Percentiles rank a stretch among this genome's conserved stretches.
Conservation (phyloP, 2,797 vertebrate species). For the Brachyrhaphis roseni region DNA sequence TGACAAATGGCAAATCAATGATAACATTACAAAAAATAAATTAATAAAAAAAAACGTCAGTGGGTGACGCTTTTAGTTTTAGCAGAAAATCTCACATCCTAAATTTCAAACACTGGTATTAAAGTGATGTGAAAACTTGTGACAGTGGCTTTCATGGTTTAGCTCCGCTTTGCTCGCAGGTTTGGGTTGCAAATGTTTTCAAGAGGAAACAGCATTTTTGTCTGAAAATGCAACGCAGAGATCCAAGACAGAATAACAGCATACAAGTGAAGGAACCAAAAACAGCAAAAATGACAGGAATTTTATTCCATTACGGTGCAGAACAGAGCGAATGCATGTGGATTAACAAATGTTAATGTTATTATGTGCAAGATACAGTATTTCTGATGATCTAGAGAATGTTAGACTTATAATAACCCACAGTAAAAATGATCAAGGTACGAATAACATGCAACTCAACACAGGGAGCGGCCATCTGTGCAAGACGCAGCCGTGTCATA, state of each 20-base stretch:
- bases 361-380: background rate
- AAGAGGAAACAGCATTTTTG: background rate
- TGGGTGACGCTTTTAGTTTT: slow-evolving; percentile 15
- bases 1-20: background rate
- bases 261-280: background rate
- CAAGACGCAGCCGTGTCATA: background rate
- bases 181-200: background rate
- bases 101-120: background rate
- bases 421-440: background rate
- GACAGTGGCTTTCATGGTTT: background rate
- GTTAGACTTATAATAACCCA: background rate
- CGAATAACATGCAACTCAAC: background rate
- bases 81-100: slow-evolving; percentile 3
- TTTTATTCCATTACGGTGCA: background rate
- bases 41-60: background rate
- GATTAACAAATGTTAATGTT: background rate
- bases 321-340: background rate
- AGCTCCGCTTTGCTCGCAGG: background rate
- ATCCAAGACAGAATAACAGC: background rate
- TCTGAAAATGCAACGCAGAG: background rate
- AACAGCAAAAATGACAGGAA: background rate
- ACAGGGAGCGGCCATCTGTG: slow-evolving; percentile 17
- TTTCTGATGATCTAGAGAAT: slow-evolving; percentile 2
- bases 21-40: slow-evolving; percentile 17
- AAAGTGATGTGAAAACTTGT: background rate